These are phyloP conservation scores for Biston betularia DNA, from an alignment of 2,888 invertebrate genomes.

Conservation along the genomic window DNA sequence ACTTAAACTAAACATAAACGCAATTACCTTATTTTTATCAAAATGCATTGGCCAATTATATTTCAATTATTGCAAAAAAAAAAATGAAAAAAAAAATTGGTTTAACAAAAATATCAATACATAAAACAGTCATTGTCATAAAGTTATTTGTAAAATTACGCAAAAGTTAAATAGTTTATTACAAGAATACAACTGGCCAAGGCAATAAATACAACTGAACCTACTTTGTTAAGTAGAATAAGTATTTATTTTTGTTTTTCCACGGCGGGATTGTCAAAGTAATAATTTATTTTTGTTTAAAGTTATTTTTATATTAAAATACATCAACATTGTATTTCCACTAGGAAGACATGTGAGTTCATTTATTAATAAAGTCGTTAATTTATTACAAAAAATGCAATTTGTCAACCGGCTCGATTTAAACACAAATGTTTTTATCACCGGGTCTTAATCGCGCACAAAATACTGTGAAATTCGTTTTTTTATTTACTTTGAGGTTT, in stretches of 20 bases:
- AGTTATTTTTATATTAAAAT: too few species aligned
- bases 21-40: conserved; percentile 4
- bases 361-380: too few species aligned
- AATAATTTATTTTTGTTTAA: too few species aligned
- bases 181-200: conserved; percentile 24
- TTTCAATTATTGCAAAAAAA: not conserved
- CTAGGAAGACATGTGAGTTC: too few species aligned
- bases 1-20: conserved; percentile 10
- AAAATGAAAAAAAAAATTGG: not conserved
- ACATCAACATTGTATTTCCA: too few species aligned
- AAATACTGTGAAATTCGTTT: too few species aligned
- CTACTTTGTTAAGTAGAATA: not conserved
- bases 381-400: too few species aligned
- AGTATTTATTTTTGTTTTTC: not conserved
- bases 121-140: not conserved
- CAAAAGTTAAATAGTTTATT: not conserved
- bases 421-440: too few species aligned
- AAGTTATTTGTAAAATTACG: not conserved
- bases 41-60: conserved; percentile 21
- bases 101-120: not conserved
- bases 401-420: too few species aligned
- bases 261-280: not conserved
- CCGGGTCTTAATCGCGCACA: too few species aligned
- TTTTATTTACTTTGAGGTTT: too few species aligned
- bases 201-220: conserved; percentile 1